These are phyloP conservation scores for Zaprionus lachaisei DNA, from an alignment of 1,140 invertebrate genomes.

Conservation along the genomic window DNA sequence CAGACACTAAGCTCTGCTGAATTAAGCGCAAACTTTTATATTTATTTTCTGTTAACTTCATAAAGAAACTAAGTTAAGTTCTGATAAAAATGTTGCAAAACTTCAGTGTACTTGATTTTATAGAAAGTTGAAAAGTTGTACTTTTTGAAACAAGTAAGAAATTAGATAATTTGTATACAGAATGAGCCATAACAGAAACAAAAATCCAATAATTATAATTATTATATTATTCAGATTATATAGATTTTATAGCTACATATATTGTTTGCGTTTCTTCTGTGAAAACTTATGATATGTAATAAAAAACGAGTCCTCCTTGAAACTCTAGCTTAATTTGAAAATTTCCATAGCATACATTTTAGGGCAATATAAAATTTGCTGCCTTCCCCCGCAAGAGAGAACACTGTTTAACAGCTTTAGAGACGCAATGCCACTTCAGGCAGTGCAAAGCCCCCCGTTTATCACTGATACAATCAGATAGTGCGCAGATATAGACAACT, in stretches of 20 bases:
- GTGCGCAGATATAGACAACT: slow-evolving; percentile 7
- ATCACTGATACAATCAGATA: slow-evolving; percentile 2
- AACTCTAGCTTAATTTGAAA: background rate
- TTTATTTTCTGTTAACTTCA: background rate
- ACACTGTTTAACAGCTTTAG: background rate
- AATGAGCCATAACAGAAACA: too few relatives aligned
- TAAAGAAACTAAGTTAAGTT: background rate
- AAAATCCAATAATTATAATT: too few relatives aligned
- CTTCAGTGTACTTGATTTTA: background rate
- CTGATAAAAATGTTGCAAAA: background rate
- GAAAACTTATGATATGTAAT: too few relatives aligned
- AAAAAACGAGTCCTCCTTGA: too few relatives aligned
- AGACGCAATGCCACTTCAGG: background rate
- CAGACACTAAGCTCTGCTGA: background rate
- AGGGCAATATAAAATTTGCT: background rate
- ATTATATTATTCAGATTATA: too few relatives aligned
- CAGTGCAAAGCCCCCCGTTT: background rate
- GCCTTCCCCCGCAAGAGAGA: background rate
- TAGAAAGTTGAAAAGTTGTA: background rate
- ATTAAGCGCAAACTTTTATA: background rate
- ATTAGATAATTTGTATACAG: too few relatives aligned
- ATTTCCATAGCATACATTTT: background rate
- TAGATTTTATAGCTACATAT: too few relatives aligned
- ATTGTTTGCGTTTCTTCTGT: too few relatives aligned
- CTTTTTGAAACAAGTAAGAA: background rate